Evolutionary conservation across 2,797 vertebrate genomes (phyloP), one percentile per base, ranked within the genome.

Genomic region (Betta splendens): DNA sequence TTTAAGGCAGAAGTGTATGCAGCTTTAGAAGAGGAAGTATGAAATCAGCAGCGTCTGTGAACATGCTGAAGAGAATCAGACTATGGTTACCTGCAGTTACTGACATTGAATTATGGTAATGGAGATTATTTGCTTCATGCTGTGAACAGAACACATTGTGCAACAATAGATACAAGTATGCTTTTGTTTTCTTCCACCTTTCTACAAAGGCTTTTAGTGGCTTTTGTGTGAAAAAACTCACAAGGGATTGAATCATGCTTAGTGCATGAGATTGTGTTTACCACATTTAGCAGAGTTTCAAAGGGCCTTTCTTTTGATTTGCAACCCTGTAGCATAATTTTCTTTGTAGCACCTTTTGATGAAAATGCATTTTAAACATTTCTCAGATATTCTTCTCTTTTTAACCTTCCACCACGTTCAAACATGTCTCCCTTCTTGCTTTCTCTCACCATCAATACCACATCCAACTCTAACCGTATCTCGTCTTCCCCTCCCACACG

Each of bases 1-100:
- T 64, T n/a, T 33, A 37, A 60, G 39, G 47, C 55, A 73, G 60
- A 72, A 65, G 49, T 13, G n/a, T 61, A 18, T 50, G 50, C 42
- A 18, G 43, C 51, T 32, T 72, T 17, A 75, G 75, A 75, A 40
- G 43, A 38, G 67, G 66, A 81, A 75, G 50, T 68, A 20, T 66
- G 68, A 78, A 5, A 55, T 47, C 12, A 60, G 53, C 68, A 44
- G 53, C 70, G 61, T 74, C 49, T 76, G 44, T 61, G 49, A 77
- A 77, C 39, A 64, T n/a, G 9, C 52, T 33, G 20, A 51, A 45
- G 36, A 35, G 43, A 45, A 31, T 54, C 5, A 7, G 10, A 20
- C 38, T 16, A 9, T 25, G 35, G 7, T 16, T 31, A 50, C 13
- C 5, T 21, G 22, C 29, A 22, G 22, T 32, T 39, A 29, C 33